Evolutionary conservation across 1,140 invertebrate species (phyloP).

Genomic region (Nephila pilipes): DNA sequence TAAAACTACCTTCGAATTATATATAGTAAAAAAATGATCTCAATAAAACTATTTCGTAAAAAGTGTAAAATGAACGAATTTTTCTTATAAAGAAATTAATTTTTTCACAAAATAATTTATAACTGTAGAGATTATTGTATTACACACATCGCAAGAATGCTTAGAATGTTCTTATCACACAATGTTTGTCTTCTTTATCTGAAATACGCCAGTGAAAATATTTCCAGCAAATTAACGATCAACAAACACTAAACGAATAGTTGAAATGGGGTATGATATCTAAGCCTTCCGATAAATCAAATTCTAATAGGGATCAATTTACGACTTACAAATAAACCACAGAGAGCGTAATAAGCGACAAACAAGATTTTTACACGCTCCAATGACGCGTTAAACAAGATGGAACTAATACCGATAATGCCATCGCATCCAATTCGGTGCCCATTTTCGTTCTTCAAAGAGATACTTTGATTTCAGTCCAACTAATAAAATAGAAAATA

Average conservation of each 20-base stretch:
- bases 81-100: no score
- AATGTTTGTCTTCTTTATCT: no score
- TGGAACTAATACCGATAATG: background rate
- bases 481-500: background rate
- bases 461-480: background rate
- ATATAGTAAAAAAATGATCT: no score
- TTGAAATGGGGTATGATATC: background rate
- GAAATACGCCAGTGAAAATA: background rate
- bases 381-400: constrained; percentile 13
- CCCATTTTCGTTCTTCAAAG: background rate
- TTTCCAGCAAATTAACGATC: background rate
- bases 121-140: no score
- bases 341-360: background rate
- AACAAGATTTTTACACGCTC: constrained; percentile 12
- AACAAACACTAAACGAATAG: background rate
- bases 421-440: background rate
- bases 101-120: no score
- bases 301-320: background rate
- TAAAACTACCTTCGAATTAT: no score
- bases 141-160: no score
- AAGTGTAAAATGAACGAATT: no score
- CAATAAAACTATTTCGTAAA: no score
- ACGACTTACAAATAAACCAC: background rate
- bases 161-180: no score
- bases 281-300: background rate